Base-by-base conservation (phyloP, 2,797 vertebrate species). In the Gambusia yucatana region DNA sequence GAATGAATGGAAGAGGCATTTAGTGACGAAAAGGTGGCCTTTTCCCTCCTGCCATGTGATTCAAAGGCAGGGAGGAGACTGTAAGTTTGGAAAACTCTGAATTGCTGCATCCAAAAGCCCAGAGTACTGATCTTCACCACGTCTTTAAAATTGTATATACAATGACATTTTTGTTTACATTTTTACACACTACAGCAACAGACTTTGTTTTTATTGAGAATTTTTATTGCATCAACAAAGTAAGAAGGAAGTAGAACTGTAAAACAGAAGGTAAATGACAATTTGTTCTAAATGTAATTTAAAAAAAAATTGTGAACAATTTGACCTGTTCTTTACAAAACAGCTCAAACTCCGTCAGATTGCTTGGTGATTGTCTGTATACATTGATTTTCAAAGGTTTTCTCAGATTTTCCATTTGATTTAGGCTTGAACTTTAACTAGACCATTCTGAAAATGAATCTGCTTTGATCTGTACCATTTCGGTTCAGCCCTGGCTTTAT, bases 1-100 rank as follows among this genome's bases (percentile, higher is more conserved):
- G 88, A 91, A 91, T 93, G 90, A 94, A 94, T 94, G 91, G 92
- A 87, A 86, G 77, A 94, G 93, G 88, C 93, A 94, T 93, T 94
- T 94, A 93, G 92, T 92, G 93, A 93, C 92, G 93, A 92, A 92
- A 91, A 91, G 86, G 88, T 93, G 91, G 92, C 93, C 93, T 94
- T 95, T 94, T 93, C 89, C 85, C 82, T 88, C 14, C 44, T 65
- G 81, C 89, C 48, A 5, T 85, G 88, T 92, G 93, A 91, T 91
- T 95, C 86, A 57, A 84, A 82, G 65, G 81, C 5, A 13, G 48
- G 41, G 73, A 3, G 22, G 41, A 43, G 77, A 83, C 77, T 84
- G 86, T 57, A 84, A 90, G 88, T 92, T 92, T 79, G 91, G 93
- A 94, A 93, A 90, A 85, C 89, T 79, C 83, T 78, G 77, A 90